Percentiles rank a stretch among this genome's conserved stretches.
These are phyloP conservation scores for Tortricodes alternella DNA, from an alignment of 2,888 invertebrate species.

Conservation along the genomic window DNA sequence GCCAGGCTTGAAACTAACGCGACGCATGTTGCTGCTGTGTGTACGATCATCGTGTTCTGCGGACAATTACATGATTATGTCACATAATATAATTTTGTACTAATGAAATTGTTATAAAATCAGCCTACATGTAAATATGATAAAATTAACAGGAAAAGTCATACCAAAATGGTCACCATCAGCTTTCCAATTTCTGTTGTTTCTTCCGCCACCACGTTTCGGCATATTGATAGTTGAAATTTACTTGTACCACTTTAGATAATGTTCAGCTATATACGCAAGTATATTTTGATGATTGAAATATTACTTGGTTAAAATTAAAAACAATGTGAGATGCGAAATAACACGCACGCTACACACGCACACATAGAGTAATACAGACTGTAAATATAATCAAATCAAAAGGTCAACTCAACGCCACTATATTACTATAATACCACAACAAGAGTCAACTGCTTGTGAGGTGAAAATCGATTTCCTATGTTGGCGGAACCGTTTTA, in stretches of 20 bases:
- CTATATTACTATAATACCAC: no score
- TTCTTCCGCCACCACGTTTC: conserved; percentile 69
- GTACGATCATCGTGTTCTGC: conserved; percentile 77
- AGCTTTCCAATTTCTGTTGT: conserved; percentile 65
- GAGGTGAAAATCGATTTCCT: no score
- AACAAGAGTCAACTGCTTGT: no score
- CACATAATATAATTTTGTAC: not conserved
- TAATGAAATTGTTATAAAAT: not conserved
- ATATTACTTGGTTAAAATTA: not conserved
- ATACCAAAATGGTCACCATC: conserved; percentile 69
- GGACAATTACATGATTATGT: not conserved
- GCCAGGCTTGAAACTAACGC: conserved; percentile 82
- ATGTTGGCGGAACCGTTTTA: not conserved
- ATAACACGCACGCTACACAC: no score
- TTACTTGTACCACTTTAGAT: not conserved
- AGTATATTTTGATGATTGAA: not conserved
- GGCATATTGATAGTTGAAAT: conserved; percentile 58
- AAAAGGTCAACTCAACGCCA: no score
- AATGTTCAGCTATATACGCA: not conserved
- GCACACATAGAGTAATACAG: no score
- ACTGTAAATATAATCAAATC: no score
- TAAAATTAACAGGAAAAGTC: conserved; percentile 27
- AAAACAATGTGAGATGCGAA: no score
- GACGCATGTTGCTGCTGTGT: conserved; percentile 61
- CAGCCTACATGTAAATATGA: not conserved